phyloP scores from a whole-genome alignment of 1,140 invertebrate species.

The Brachionus rubens region DNA sequence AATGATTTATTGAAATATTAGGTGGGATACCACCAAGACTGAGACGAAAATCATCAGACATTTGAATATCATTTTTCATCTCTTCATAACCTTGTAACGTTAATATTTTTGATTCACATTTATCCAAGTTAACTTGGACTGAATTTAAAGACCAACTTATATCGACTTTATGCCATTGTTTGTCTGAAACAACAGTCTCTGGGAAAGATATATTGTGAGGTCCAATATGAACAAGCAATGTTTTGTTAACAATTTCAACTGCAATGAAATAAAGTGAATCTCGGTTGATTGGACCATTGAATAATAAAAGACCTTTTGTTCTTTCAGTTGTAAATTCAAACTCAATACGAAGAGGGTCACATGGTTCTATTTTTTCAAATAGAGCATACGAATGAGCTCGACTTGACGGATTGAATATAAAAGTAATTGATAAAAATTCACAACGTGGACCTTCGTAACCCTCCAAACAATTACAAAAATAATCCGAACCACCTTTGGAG shows the following conservation, averaged over 20 bases:
- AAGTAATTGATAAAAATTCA: constrained; percentile 37
- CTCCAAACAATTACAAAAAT: constrained; percentile 34
- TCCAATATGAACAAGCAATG: constrained; percentile 20
- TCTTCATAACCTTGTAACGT: neutral
- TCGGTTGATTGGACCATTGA: constrained; percentile 37
- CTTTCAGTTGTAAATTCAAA: constrained; percentile 30
- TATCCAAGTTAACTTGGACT: constrained; percentile 28
- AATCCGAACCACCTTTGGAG: constrained; percentile 31
- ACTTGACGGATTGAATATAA: constrained; percentile 3
- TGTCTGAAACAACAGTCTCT: neutral
- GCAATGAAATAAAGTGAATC: constrained; percentile 30
- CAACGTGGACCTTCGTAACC: constrained; percentile 14
- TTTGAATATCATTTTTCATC: neutral
- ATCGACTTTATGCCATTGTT: constrained; percentile 38
- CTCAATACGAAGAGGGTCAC: constrained; percentile 32
- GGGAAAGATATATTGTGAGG: constrained; percentile 4
- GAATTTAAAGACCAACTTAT: constrained; percentile 4
- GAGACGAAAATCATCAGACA: neutral
- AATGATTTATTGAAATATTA: constrained; percentile 32
- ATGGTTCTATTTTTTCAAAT: neutral
- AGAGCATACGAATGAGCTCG: constrained; percentile 37
- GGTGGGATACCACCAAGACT: constrained; percentile 35
- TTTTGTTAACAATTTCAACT: constrained; percentile 27
- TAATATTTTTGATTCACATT: neutral
- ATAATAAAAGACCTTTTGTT: neutral